Evolutionary conservation across 2,888 invertebrate genomes (phyloP).

Genomic region (Cheilosia variabilis): DNA sequence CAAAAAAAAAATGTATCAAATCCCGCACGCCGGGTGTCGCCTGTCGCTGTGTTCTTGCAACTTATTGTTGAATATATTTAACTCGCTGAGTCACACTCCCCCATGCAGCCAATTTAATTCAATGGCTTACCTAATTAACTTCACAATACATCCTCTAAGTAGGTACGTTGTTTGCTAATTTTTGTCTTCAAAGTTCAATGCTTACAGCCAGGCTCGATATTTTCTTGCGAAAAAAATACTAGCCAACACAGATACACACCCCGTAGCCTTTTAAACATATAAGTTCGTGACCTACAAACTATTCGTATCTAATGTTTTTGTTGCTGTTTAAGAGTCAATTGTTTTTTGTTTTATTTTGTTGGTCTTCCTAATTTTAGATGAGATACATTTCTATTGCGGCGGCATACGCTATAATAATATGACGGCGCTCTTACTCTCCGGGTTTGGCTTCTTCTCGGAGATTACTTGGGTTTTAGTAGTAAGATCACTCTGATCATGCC

Average conservation of each 20-base stretch:
- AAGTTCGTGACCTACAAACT: slow-evolving; percentile 74
- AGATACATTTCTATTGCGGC: slow-evolving; percentile 46
- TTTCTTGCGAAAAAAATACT: slow-evolving; percentile 33
- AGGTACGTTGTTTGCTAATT: slow-evolving; percentile 31
- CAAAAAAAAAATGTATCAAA: too few species aligned
- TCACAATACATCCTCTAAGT: not conserved
- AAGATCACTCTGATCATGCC: slow-evolving; percentile 65
- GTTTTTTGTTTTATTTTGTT: slow-evolving; percentile 16
- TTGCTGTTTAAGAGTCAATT: slow-evolving; percentile 32
- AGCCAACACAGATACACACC: slow-evolving; percentile 25
- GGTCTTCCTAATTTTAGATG: slow-evolving; percentile 65
- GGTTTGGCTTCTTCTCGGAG: slow-evolving; percentile 37
- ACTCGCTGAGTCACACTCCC: slow-evolving; percentile 5
- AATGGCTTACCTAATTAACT: not conserved
- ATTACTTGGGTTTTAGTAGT: slow-evolving; percentile 59
- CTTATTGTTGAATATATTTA: slow-evolving; percentile 9
- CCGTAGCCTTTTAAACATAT: not conserved
- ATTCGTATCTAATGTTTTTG: slow-evolving; percentile 18
- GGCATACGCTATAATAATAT: slow-evolving; percentile 27
- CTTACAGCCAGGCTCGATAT: slow-evolving; percentile 23
- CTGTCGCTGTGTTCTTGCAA: too few species aligned
- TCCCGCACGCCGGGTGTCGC: too few species aligned
- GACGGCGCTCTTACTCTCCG: slow-evolving; percentile 9
- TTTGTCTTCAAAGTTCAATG: slow-evolving; percentile 39
- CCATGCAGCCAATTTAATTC: not conserved